These are phyloP conservation scores for Trogon surrucura DNA, from an alignment of 2,113 vertebrate genomes.

Conservation along the genomic window DNA sequence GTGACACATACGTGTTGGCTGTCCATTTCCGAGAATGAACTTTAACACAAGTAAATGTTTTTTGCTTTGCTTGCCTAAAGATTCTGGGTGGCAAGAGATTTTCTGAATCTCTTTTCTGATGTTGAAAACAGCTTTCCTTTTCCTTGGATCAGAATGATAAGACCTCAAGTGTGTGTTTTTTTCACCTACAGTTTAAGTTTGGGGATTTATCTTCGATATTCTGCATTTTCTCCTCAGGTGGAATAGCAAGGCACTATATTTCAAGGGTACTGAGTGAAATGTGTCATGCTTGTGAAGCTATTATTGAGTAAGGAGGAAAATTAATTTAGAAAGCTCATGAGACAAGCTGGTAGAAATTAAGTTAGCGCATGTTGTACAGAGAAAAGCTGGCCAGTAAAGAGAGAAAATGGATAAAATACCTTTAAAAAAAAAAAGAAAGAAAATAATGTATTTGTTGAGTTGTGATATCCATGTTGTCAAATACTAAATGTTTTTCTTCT, in stretches of 20 bases:
- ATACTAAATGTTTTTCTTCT: neutral
- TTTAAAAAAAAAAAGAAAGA: neutral
- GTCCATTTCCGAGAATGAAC: neutral
- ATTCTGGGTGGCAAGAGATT: neutral
- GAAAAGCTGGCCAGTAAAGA: neutral
- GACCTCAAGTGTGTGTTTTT: neutral
- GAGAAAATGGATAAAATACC: neutral
- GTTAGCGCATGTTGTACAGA: neutral
- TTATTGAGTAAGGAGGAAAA: neutral
- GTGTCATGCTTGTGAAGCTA: neutral
- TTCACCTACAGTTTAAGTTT: neutral
- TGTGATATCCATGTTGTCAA: neutral
- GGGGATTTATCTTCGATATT: neutral
- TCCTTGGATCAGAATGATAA: neutral
- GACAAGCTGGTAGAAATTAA: neutral
- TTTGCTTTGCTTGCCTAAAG: accelerated
- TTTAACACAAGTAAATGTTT: neutral
- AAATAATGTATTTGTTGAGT: neutral
- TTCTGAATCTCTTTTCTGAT: neutral
- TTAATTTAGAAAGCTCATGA: neutral
- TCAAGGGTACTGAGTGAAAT: neutral
- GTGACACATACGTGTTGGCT: accelerated
- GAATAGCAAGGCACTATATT: neutral
- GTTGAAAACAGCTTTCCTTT: neutral
- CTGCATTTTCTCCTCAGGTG: neutral